Base-by-base conservation (phyloP, 2,113 vertebrate genomes). In the Nothocercus nigrocapillus region DNA sequence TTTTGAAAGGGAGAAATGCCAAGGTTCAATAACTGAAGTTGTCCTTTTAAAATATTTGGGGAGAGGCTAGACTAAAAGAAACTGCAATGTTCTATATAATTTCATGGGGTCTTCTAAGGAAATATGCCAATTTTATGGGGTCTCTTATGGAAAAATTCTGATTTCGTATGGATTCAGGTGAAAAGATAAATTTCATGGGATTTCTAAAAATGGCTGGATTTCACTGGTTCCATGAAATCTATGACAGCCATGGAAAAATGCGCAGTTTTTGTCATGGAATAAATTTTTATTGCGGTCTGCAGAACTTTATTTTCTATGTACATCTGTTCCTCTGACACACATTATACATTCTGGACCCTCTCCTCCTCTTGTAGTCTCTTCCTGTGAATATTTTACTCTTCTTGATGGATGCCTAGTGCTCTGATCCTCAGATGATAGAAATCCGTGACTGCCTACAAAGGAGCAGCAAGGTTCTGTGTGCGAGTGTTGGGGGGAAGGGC, bases 111-210 rank as follows among this genome's bases (percentile, higher is more conserved):
- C 91, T 97, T 95, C 94, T 96, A 94, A 96, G 91, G 96, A 96
- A 98, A 97, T 96, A 83, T 82, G 85, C 85, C 89, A 90, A 97
- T 98, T 98, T 97, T 98, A 96, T 97, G 96, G 90, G 38, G 78
- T 70, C 81, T 97, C 73, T 61, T 95, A 92, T 68, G 63, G 86
- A 96, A 97, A 95, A 97, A 97, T 96, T 92, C 93, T 95, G 85
- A 97, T 98, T 98, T 98, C 92, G 95, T 96, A 85, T 97, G 95
- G 94, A 97, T 97, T 97, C 70, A 84, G 95, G 92, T 97, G 93
- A 97, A 97, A 97, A 98, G 94, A 88, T 97, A 96, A 94, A 98
- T 97, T 98, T 98, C 90, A 97, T 97, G 94, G 93, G 88, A 96
- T 96, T 98, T 97, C 93, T 97, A 94, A 96, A 97, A 97, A 96